Base-by-base conservation (phyloP, 2,797 vertebrate genomes). In the Pseudochaenichthys georgianus region DNA sequence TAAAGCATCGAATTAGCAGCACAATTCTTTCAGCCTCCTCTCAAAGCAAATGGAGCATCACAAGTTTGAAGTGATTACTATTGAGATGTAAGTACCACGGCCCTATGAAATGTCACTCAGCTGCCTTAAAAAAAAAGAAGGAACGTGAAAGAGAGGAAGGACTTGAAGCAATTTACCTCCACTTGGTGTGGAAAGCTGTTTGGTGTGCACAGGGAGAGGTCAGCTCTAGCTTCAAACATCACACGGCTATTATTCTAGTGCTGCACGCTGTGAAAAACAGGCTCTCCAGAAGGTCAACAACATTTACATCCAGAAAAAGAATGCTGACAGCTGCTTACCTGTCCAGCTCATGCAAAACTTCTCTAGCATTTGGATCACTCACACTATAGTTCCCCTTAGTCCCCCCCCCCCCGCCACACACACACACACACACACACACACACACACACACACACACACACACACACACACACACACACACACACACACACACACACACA, bases 1-100 rank as follows among this genome's bases (percentile, higher is more conserved):
- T 94, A 94, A 94, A 92, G 91, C 92, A 82, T 89, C 77, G 87
- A 92, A 93, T 94, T 93, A 93, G 85, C 84, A 84, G 90, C 88
- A 87, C 89, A 84, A 89, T 89, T 88, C 85, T 81, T 89, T 82
- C 81, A 82, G 82, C 84, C 89, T 91, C 76, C 89, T 87, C 86
- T 78, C 78, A 85, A 92, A 92, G 86, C 87, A 93, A 95, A 94
- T 93, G 91, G 91, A 83, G 90, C 91, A 34, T 92, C 77, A 66
- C 87, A 78, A 88, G 86, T 92, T 89, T 88, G 87, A 88, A 93
- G 89, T 92, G 88, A 94, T 94, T 91, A 92, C 91, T 89, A 90
- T 83, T 86, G 89, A 92, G 89, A 93, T 89, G 87, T 83, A 89
- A 90, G 87, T 82, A 77, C 79, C 84, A 70, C 21, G 54, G 81